A percentile compares a stretch with the other conserved stretches of the same genome.
phyloP scores from a whole-genome alignment of 2,797 vertebrate species.

The Enteromius viviparus region DNA sequence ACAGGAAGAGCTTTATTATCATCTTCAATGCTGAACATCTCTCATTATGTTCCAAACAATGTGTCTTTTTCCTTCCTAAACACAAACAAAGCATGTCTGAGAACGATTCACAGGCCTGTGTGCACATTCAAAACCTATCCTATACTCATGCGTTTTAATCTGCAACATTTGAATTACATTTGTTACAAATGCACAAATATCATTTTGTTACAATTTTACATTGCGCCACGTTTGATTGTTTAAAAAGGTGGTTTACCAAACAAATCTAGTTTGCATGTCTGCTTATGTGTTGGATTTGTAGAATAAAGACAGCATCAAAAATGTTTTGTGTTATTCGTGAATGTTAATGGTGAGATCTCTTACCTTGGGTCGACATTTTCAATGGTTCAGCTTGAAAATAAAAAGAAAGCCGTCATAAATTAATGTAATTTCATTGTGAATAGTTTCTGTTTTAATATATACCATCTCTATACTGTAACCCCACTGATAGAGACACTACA shows the following conservation, averaged over 20 bases:
- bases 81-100: conserved; percentile 44
- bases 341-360: conserved; percentile 36
- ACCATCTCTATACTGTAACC: no score
- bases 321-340: background rate
- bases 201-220: background rate
- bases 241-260: no score
- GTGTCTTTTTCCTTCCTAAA: conserved; percentile 52
- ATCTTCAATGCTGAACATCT: conserved; percentile 5
- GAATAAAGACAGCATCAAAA: background rate
- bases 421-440: background rate
- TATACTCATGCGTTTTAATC: conserved; percentile 17
- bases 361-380: conserved; percentile 65
- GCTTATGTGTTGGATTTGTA: background rate
- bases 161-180: conserved; percentile 44
- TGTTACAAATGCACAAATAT: background rate
- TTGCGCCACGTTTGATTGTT: background rate
- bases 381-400: conserved; percentile 60
- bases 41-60: conserved; percentile 43
- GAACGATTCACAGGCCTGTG: background rate
- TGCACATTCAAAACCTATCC: background rate
- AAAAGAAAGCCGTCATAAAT: conserved; percentile 32
- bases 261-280: background rate
- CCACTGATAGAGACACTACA: background rate
- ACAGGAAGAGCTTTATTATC: conserved; percentile 61
- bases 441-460: background rate